Percentiles rank a stretch among this genome's conserved stretches.
Conservation (phyloP, 2,888 invertebrate genomes). For the Tuta absoluta region DNA sequence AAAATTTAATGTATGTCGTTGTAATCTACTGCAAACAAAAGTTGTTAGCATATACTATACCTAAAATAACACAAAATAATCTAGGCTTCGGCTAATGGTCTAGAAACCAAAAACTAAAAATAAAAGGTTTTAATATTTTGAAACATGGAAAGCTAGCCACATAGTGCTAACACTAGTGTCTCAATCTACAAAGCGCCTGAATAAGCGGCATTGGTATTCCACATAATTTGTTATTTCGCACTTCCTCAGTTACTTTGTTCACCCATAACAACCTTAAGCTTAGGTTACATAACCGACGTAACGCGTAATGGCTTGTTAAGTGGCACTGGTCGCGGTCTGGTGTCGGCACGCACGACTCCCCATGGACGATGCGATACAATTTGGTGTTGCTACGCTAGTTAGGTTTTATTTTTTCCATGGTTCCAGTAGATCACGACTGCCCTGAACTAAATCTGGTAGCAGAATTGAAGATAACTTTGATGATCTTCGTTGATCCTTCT, state of each 20-base stretch:
- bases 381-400: background rate
- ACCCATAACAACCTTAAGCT: slow-evolving; percentile 39
- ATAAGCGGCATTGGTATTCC: slow-evolving; percentile 11
- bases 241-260: slow-evolving; percentile 37
- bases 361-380: slow-evolving; percentile 10
- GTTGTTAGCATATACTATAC: no score
- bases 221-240: slow-evolving; percentile 34
- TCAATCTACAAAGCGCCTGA: background rate
- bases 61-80: no score
- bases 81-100: no score
- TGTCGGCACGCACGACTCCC: slow-evolving; percentile 34
- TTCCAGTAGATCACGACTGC: background rate
- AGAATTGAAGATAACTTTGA: no score
- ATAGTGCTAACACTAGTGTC: background rate
- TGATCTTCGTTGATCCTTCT: no score
- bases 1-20: no score
- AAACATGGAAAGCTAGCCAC: no score
- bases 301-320: slow-evolving; percentile 43
- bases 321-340: slow-evolving; percentile 39
- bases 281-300: slow-evolving; percentile 50
- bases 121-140: no score
- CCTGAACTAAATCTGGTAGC: no score
- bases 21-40: no score
- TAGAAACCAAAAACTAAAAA: no score
- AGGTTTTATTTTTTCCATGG: background rate